Base-by-base conservation (phyloP, 64 coral and sea anemone genomes). In the Dendronephthya gigantea region DNA sequence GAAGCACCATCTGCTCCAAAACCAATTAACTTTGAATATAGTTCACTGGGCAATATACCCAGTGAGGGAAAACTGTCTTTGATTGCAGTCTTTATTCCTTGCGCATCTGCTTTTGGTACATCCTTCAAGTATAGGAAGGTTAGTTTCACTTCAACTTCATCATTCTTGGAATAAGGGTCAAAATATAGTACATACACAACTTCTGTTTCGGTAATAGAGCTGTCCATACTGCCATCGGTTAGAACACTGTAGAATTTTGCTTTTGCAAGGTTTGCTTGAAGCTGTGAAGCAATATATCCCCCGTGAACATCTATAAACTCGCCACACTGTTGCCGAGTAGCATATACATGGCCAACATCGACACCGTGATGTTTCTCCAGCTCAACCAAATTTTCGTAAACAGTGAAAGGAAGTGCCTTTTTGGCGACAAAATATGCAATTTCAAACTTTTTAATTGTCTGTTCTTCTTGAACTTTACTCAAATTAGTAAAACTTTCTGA, bases 1-100 rank as follows among this genome's bases (percentile, higher is more conserved):
- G 69, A 76, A 22, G 69, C 69, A 35, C 69, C 69, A 76, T 76
- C 69, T 22, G 69, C 69, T 76, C 69, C 69, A 76, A 76, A 76
- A 76, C 69, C 69, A 28, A 76, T 34, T 35, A 76, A 38, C 31
- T 76, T 76, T 27, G 69, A 76, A 76, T 76, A 76, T 15, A 76
- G 31, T 76, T 76, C 69, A 76, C 25, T 76, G 5, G 69, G 69
- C 35, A 76, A 76, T 12, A 76, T 76, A 34, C 69, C 69, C 69
- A 76, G 35, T 37, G 69, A 76, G 2, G 5, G 23, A 76, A 76
- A 76, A 76, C 69, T 76, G 12, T 76, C 69, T 76, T 76, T 30
- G 25, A 76, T 76, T 76, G 69, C 69, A 76, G 13, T 76, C 31
- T 27, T 76, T 12, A 76, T 34, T 31, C 69, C 69, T 76, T 31